Base-by-base conservation (phyloP, 1,140 invertebrate species). In the Bombus terrestris region DNA sequence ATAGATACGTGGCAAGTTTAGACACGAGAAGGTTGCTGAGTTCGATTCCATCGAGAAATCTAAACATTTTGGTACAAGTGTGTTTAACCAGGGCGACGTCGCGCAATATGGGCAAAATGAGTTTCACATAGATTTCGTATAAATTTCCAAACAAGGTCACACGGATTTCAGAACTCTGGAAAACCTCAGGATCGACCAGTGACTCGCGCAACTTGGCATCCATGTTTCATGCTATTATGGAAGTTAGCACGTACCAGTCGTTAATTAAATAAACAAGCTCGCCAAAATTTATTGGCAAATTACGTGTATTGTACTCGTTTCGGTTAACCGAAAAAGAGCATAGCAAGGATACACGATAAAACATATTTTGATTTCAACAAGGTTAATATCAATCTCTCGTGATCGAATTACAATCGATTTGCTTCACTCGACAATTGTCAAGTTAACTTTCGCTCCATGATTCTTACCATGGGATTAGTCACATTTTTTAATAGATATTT, bases 41-140 rank as follows among this genome's bases (percentile, higher is more conserved):
- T 22, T 37, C 35, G 35, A n/a, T 71, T 13, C n/a, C n/a, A 43
- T 39, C 12, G 59, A 77, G 28, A 77, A 41, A 39, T 43, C 28
- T 9, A 41, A 41, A n/a, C 25, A 12, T 28, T 15, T 57, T 18
- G 10, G 9, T 22, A 9, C 18, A n/a, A 10, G n/a, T 2, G 32
- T 28, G 59, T 39, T 41, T 59, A 59, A 81, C 13, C 32, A 35
- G 15, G 35, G 10, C 13, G 47, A 53, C 47, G 47, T 53, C 47
- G 47, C 37, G 69, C 53, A 53, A 68, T 47, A 37, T n/a, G 62
- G 47, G 35, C 32, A 25, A 39, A 83, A 68, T 8, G 72, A 83
- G 81, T 75, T 75, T 83, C 81, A 71, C 75, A 83, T 75, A 66
- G 81, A 74, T 83, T 83, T 83, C 72, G 81, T 83, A 76, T 83